Evolutionary conservation across 2,888 invertebrate species (phyloP), one percentile per base, ranked within the genome.

Genomic region (Mycalesis mineus): DNA sequence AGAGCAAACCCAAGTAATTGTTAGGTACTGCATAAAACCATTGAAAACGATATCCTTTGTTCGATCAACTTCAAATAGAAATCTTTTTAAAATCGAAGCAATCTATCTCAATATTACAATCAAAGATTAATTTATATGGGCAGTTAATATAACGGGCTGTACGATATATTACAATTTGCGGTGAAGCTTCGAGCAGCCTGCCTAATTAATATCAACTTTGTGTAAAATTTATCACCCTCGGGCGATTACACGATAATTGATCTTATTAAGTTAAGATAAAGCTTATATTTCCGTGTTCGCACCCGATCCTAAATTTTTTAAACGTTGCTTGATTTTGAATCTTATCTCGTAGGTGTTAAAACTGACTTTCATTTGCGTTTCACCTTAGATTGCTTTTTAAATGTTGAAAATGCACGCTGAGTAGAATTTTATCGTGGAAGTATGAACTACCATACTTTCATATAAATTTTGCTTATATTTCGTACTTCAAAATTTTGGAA

Each of bases 131-230:
- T 61, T 56, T 64, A 63, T 62, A 66, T 64, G 60, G 57, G 59
- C 60, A 60, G 65, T 66, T 66, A 64, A 66, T 65, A 64, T 61
- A 61, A 66, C 65, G 59, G 63, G 65, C 64, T 61, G 61, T 54
- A 63, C 66, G 62, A 69, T 70, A 69, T 67, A 70, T 70, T 68
- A 66, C 67, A 71, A 71, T 70, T 70, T 67, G 67, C 62, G 67
- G 80, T 70, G 75, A 78, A 73, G 78, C 78, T 67, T 71, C 65
- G 68, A 73, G 69, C 72, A 66, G 58, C 61, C 64, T 66, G 62
- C 72, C 83, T 85, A 86, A 86, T 87, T 86, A 87, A 85, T 87
- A 86, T 80, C 81, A 85, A 84, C 81, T 85, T 84, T 78, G 82
- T 73, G 68, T 77, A 78, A 76, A 79, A 82, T 83, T 82, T 82